Evolutionary conservation across 2,888 invertebrate species (phyloP).

Genomic region (Laspeyria flexula): DNA sequence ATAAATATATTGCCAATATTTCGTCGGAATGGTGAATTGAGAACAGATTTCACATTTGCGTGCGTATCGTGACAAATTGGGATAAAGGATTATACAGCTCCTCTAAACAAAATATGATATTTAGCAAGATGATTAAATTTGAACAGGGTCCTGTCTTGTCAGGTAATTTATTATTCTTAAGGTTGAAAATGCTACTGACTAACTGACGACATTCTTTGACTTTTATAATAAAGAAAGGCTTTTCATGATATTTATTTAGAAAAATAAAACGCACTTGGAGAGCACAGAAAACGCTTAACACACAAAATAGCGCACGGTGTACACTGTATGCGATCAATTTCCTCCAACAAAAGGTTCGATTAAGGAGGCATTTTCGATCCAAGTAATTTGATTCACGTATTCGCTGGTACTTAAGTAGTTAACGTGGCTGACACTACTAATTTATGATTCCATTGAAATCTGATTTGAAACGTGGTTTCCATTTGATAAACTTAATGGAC

Average conservation of each 20-base stretch:
- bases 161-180: not conserved
- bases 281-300: constrained; percentile 6
- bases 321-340: constrained; percentile 48
- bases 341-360: constrained; percentile 53
- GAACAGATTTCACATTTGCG: constrained; percentile 22
- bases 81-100: constrained; percentile 39
- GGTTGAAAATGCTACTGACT: not conserved
- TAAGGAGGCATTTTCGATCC: constrained; percentile 49
- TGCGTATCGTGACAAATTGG: constrained; percentile 32
- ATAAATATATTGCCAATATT: constrained; percentile 43
- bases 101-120: constrained; percentile 18
- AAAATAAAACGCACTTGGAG: not conserved
- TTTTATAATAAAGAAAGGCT: not conserved
- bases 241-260: not conserved
- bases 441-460: constrained; percentile 63
- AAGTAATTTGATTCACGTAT: constrained; percentile 56
- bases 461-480: constrained; percentile 49
- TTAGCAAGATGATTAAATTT: constrained; percentile 17
- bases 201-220: not conserved
- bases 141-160: not conserved
- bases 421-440: constrained; percentile 53
- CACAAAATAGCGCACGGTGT: constrained; percentile 14
- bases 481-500: constrained; percentile 45
- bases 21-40: constrained; percentile 20
- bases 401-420: constrained; percentile 44